These are phyloP conservation scores for Parascotia fuliginaria DNA, from an alignment of 2,888 invertebrate species.

Conservation along the genomic window DNA sequence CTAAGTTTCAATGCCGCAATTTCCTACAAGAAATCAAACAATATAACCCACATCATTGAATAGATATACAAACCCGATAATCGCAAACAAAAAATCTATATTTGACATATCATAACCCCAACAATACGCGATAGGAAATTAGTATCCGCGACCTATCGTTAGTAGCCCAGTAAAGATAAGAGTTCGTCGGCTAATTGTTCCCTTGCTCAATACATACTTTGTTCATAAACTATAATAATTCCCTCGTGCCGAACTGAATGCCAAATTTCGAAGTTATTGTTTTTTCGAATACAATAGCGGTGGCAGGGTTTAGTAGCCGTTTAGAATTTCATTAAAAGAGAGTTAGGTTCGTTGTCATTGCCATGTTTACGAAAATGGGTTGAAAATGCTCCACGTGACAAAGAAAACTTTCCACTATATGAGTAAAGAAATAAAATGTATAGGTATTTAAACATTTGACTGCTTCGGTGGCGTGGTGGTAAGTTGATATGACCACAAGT, in stretches of 20 bases:
- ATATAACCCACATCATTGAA: neutral
- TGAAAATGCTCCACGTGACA: too few species aligned
- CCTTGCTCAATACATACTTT: constrained; percentile 40
- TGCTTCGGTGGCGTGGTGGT: too few species aligned
- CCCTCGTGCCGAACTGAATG: constrained; percentile 28
- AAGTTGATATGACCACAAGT: too few species aligned
- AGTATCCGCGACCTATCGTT: constrained; percentile 37
- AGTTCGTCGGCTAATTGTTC: constrained; percentile 28
- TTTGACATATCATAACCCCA: constrained; percentile 41
- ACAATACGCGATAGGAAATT: constrained; percentile 38
- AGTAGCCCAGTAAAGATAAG: constrained; percentile 40
- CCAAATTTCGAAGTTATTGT: constrained; percentile 17
- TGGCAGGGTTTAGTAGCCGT: constrained; percentile 3
- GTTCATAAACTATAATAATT: constrained; percentile 40
- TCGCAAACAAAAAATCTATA: constrained; percentile 22
- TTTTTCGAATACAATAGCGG: constrained; percentile 12
- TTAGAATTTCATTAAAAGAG: neutral
- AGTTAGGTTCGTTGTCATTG: too few species aligned
- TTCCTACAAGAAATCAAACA: neutral
- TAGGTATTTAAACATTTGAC: too few species aligned
- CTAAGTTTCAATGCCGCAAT: too few species aligned
- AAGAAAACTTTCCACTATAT: too few species aligned
- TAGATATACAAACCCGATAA: constrained; percentile 18
- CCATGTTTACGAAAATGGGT: too few species aligned
- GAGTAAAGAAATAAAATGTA: too few species aligned